Base-by-base conservation (phyloP, 2,888 invertebrate genomes). In the Acanthococcus lagerstroemiae region DNA sequence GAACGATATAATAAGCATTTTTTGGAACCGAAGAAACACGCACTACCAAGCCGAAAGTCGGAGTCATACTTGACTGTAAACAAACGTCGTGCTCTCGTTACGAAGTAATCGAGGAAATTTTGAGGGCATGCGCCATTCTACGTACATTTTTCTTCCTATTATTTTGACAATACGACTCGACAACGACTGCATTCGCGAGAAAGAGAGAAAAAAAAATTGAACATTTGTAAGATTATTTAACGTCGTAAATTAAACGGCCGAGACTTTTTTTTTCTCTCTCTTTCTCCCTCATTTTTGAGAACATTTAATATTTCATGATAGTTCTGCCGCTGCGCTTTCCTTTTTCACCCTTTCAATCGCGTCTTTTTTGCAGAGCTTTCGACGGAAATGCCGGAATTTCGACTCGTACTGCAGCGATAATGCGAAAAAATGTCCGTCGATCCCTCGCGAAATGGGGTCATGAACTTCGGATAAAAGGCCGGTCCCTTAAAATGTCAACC, bases 51-150 rank as follows among this genome's bases (percentile, higher is more conserved):
- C 58, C 24, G 25, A 58, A 21, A 58, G 58, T 58, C 45, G 45
- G 45, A 58, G 58, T 45, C 58, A 58, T 37, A 58, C 58, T 58
- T 58, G 19, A 58, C 58, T 45, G 58, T 58, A 45, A 58, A 58
- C 45, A 58, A 58, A 37, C 58, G 44, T 37, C n/a, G n/a, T 37
- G 37, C 25, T 21, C 45, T 58, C 58, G 46, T 25, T 58, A 58
- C 45, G 44, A 45, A 46, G 58, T 58, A 58, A 58, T 58, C 37
- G 58, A 58, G 56, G 56, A 56, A 56, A 58, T 22, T 58, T 37
- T 9, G 12, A n/a, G n/a, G 37, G n/a, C 37, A 37, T 37, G 37
- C 37, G 37, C 37, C n/a, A 3, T n/a, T 37, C n/a, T 37, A n/a
- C 37, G 37, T 37, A n/a, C 37, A 15, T 37, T 37, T n/a, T 37